A percentile compares a stretch with the other conserved stretches of the same genome.
Evolutionary conservation across 1,140 invertebrate genomes (phyloP).

Genomic region (Leptestheria dahalacensis): DNA sequence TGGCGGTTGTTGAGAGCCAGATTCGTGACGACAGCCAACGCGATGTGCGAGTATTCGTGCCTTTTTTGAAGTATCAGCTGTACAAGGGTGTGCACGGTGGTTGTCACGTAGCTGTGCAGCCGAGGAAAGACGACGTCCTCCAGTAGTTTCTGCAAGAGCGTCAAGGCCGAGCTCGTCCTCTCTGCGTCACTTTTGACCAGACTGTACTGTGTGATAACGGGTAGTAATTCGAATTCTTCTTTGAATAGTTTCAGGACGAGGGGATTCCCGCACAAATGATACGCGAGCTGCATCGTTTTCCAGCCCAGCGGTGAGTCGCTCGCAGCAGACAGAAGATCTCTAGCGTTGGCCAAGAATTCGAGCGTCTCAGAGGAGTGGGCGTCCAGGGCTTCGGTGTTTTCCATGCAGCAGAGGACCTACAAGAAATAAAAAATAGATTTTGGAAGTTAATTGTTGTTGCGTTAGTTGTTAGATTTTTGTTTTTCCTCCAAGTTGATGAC

Average conservation of each 20-base stretch:
- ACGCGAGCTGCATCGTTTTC: background rate
- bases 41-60: background rate
- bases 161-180: background rate
- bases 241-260: background rate
- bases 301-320: background rate
- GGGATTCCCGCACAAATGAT: background rate
- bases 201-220: background rate
- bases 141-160: background rate
- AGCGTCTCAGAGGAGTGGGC: background rate
- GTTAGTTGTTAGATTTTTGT: too few species aligned
- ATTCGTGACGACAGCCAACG: background rate
- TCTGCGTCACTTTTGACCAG: background rate
- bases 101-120: background rate
- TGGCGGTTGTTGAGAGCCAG: background rate
- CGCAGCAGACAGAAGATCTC: background rate
- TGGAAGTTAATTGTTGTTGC: too few species aligned
- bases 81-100: background rate
- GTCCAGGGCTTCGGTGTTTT: background rate
- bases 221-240: background rate
- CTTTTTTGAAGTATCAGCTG: background rate
- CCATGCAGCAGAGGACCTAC: conserved; percentile 3
- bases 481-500: too few species aligned
- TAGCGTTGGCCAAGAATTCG: conserved; percentile 1
- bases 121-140: background rate
- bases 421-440: background rate